A percentile compares a stretch with the other conserved stretches of the same genome.
These are phyloP conservation scores for Tinea semifulvella DNA, from an alignment of 2,888 invertebrate species.

Conservation along the genomic window DNA sequence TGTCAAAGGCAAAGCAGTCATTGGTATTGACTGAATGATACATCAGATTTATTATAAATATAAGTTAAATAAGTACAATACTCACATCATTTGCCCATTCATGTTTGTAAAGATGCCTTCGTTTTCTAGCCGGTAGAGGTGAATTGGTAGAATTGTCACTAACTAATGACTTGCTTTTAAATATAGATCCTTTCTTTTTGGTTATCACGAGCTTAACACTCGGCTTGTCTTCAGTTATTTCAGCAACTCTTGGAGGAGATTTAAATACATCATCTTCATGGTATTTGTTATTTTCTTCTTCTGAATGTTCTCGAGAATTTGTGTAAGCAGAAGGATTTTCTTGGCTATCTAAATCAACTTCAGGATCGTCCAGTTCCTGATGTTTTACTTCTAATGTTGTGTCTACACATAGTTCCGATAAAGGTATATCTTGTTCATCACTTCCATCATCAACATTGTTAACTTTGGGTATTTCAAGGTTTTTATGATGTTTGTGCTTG, in stretches of 20 bases:
- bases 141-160: constrained; percentile 64
- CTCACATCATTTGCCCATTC: constrained; percentile 86
- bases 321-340: constrained; percentile 26
- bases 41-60: no score
- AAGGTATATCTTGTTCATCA: constrained; percentile 17
- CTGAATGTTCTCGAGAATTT: constrained; percentile 47
- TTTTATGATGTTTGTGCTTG: constrained; percentile 42
- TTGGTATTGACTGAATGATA: no score
- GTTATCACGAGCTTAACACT: constrained; percentile 77
- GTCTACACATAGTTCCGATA: background rate
- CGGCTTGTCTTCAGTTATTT: constrained; percentile 56
- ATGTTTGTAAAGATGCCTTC: constrained; percentile 86
- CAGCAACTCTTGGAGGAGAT: constrained; percentile 44
- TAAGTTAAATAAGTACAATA: no score
- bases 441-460: constrained; percentile 17
- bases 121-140: constrained; percentile 70
- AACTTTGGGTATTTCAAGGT: constrained; percentile 25
- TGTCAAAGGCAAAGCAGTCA: no score
- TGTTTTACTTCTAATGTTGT: constrained; percentile 14
- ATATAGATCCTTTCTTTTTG: constrained; percentile 89
- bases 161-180: constrained; percentile 81
- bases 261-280: constrained; percentile 55
- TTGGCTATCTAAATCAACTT: constrained; percentile 22
- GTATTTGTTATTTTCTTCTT: constrained; percentile 46
- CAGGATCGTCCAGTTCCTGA: constrained; percentile 20